A percentile compares a stretch with the other conserved stretches of the same genome.
These are phyloP conservation scores for Prunella fulvescens DNA, from an alignment of 2,113 vertebrate genomes.

Conservation along the genomic window DNA sequence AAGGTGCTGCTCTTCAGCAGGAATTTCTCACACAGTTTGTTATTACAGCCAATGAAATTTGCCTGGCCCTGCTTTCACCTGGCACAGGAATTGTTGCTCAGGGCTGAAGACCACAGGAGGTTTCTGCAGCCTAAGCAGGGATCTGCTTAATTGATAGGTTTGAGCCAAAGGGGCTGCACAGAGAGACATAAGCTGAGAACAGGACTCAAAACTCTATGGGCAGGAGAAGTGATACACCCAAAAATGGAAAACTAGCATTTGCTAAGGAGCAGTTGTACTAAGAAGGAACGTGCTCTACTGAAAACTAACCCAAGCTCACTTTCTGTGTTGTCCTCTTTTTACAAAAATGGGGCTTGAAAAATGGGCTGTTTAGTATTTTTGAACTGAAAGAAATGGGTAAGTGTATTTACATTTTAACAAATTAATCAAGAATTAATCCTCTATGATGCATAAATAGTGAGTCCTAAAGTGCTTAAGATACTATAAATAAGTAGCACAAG, in stretches of 20 bases:
- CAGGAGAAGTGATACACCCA: not conserved
- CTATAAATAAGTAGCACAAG: not conserved
- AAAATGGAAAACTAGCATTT: not conserved
- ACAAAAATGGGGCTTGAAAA: not conserved
- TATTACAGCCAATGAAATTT: slow-evolving; percentile 9
- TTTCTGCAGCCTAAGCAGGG: not conserved
- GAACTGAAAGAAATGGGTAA: not conserved
- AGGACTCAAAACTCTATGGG: not conserved
- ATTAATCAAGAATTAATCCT: not conserved
- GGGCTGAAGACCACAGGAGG: not conserved
- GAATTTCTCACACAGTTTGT: not conserved
- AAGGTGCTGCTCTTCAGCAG: not conserved
- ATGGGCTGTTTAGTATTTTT: not conserved
- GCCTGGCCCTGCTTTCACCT: not conserved
- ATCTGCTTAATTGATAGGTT: not conserved
- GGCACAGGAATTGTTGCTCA: not conserved
- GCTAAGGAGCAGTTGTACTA: not conserved
- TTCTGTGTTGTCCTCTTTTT: not conserved
- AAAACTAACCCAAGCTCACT: not conserved
- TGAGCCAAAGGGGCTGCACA: not conserved
- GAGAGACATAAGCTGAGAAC: not conserved
- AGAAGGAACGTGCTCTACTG: not conserved
- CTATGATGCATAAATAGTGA: not conserved
- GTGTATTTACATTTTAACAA: not conserved
- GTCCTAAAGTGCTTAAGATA: not conserved